These are phyloP conservation scores for Regulus satrapa DNA, from an alignment of 2,113 vertebrate species.

Conservation along the genomic window DNA sequence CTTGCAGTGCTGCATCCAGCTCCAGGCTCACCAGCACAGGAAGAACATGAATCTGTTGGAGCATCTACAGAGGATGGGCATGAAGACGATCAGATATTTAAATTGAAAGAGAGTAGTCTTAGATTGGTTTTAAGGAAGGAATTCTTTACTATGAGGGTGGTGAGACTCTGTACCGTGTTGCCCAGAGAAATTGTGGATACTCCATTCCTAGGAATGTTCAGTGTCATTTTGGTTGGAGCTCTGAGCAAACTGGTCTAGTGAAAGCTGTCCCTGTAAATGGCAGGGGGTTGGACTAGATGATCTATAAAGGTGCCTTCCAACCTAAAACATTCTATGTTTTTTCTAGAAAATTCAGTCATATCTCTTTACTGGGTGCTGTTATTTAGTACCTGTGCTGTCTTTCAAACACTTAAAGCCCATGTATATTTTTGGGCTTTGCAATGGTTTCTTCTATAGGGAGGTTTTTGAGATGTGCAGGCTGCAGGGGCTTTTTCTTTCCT, in stretches of 20 bases:
- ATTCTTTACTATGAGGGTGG: background rate
- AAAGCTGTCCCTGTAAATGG: background rate
- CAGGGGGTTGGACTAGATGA: background rate
- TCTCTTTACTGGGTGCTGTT: background rate
- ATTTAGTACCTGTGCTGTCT: background rate
- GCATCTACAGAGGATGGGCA: rapidly evolving
- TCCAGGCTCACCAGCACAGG: background rate
- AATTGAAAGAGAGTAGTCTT: background rate
- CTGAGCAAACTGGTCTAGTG: background rate
- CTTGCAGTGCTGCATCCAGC: rapidly evolving
- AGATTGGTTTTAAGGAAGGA: background rate
- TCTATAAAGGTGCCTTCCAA: background rate
- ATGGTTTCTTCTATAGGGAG: background rate
- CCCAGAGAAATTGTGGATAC: background rate
- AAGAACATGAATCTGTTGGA: background rate
- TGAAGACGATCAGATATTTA: background rate
- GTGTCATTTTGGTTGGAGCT: background rate
- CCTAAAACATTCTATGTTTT: background rate
- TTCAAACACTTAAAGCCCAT: background rate
- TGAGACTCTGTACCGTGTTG: background rate
- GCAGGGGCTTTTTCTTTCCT: background rate
- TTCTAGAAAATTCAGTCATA: background rate
- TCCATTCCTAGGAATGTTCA: background rate
- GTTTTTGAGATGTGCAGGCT: background rate
- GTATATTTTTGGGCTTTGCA: background rate